phyloP scores from a whole-genome alignment of 2,113 vertebrate species.

The Ptilonorhynchus violaceus region DNA sequence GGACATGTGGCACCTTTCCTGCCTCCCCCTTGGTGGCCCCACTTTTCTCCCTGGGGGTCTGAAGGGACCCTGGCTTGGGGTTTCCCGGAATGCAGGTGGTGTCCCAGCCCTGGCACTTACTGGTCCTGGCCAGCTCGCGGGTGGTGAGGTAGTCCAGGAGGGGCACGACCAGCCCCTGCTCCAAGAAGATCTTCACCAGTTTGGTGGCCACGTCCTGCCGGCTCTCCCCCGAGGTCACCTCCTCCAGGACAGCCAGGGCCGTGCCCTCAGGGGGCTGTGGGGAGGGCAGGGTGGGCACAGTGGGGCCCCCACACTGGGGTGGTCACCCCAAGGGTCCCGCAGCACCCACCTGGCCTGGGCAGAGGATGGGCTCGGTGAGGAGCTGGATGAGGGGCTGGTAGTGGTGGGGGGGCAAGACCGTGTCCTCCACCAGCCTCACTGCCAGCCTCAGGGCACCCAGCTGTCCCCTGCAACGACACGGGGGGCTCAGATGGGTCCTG shows the following conservation, averaged over 20 bases:
- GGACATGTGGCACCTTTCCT: not conserved
- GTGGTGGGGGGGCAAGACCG: slow-evolving; percentile 76
- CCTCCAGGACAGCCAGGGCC: slow-evolving; percentile 84
- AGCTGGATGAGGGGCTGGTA: slow-evolving; percentile 85
- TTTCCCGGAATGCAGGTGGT: not conserved
- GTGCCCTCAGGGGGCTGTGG: slow-evolving; percentile 73
- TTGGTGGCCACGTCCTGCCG: slow-evolving; percentile 87
- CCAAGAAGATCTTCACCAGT: slow-evolving; percentile 88
- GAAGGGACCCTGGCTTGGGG: too few species aligned
- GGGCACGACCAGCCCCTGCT: slow-evolving; percentile 82
- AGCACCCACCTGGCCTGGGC: slow-evolving; percentile 69
- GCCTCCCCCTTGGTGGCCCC: not conserved
- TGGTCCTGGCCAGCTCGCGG: slow-evolving; percentile 83
- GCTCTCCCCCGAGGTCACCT: slow-evolving; percentile 84
- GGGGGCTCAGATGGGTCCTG: accelerated
- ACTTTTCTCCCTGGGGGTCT: not conserved
- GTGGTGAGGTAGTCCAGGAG: slow-evolving; percentile 87
- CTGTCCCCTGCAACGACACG: slow-evolving; percentile 57
- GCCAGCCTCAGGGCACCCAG: slow-evolving; percentile 87
- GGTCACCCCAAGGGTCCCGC: not conserved
- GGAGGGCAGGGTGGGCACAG: not conserved
- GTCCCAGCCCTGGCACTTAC: slow-evolving; percentile 70
- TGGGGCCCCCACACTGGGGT: accelerated
- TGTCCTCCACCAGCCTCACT: slow-evolving; percentile 83
- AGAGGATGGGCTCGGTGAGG: slow-evolving; percentile 81